Evolutionary conservation across 1,140 invertebrate genomes (phyloP).

Genomic region (Delia radicum): DNA sequence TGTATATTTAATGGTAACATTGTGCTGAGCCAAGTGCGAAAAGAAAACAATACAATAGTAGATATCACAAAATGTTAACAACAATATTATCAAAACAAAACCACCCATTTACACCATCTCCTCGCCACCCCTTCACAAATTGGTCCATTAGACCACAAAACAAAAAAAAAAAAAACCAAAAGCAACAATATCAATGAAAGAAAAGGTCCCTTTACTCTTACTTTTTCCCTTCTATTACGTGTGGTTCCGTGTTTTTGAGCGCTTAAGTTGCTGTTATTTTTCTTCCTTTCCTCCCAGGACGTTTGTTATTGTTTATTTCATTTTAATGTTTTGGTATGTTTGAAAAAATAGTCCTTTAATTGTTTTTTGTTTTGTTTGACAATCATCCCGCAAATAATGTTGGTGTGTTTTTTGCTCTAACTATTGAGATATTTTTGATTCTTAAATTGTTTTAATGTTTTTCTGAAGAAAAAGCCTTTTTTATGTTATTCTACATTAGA

Average conservation of each 20-base stretch:
- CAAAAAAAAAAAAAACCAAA: background rate
- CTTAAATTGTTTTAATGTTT: no score
- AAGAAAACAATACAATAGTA: constrained; percentile 11
- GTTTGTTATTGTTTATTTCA: background rate
- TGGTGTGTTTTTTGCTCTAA: no score
- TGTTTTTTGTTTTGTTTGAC: background rate
- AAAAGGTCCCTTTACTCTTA: background rate
- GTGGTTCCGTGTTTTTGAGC: background rate
- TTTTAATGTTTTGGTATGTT: no score
- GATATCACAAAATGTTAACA: constrained; percentile 30
- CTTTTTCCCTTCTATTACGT: background rate
- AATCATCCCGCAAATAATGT: no score
- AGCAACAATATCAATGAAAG: background rate
- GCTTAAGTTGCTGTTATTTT: background rate
- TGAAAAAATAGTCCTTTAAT: background rate
- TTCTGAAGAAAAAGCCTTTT: no score
- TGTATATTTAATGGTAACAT: no score
- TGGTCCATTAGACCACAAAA: background rate
- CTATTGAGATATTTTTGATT: no score
- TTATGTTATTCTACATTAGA: no score
- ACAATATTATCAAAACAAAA: constrained; percentile 56
- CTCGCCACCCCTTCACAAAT: constrained; percentile 39
- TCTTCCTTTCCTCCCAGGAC: no score
- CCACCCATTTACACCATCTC: constrained; percentile 46
- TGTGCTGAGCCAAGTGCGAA: no score